Evolutionary conservation across 2,113 vertebrate species (phyloP), one percentile per base, ranked within the genome.

Genomic region (Catagonus wagneri): DNA sequence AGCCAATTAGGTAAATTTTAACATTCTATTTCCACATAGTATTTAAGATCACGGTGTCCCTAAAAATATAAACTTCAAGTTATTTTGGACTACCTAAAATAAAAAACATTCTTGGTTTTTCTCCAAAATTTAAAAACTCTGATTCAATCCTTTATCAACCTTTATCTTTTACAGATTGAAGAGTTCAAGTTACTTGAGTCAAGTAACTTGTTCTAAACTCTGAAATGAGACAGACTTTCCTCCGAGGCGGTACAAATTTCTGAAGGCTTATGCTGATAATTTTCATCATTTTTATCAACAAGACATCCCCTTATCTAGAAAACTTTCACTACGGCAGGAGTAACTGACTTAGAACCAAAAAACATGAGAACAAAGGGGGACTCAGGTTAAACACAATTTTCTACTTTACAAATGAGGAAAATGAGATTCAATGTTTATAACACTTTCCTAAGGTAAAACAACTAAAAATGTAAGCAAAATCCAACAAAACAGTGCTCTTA

Each of bases 271-370:
- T 11, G 7, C 25, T 78, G 4, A 25, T 44, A 66, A 88, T 81
- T 96, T 95, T 94, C 19, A 87, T 63, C 12, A 85, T 78, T 93
- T 93, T 95, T 93, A 94, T 61, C 90, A 92, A 68, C 65, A 90
- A 95, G 61, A 69, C 39, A 96, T 84, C 96, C 94, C 20, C 65
- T 92, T 93, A 90, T 50, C 25, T 56, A 89, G 50, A 86, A 97
- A 93, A 92, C 7, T 68, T 93, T 65, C 32, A 85, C 6, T 86
- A 56, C 6, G 63, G 52, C 16, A 90, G 52, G 63, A 90, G 52
- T 80, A 14, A 93, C 61, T 89, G 58, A 86, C 34, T 81, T 52
- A 92, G 39, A 95, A 95, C 56, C 83, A 8, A 78, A 79, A 89
- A 39, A 61, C 32, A 83, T 36, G 15, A 83, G 27, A 95, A 83